Evolutionary conservation across 1,140 invertebrate genomes (phyloP), one percentile per base, ranked within the genome.

Genomic region (Drosophila parabipectinata): DNA sequence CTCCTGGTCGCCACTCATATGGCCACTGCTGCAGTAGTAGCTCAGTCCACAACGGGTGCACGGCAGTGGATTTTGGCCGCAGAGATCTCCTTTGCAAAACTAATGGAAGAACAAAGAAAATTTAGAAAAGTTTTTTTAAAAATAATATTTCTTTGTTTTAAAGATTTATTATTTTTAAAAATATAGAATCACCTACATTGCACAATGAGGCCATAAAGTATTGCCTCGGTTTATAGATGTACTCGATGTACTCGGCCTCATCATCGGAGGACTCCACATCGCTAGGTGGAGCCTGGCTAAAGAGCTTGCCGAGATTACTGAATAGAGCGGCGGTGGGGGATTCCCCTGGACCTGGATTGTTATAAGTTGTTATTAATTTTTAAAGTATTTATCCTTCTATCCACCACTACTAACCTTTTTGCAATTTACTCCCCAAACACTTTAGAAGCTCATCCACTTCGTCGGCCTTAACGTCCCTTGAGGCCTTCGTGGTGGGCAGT

Each of bases 41-140:
- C 93, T 91, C 91, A 94, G 92, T 14, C 90, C 81, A 67, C 94
- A 95, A 47, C 69, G 79, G 44, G 90, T 84, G 41, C 93, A 94
- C 0, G 62, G 63, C 3, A 92, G 41, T 4, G 44, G 21, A 32
- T 54, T 52, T 12, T 48, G 57, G 3, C 64, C 60, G 30, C 66
- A 88, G 9, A 91, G 45, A 68, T 91, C 90, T 32, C n/a, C 30
- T 45, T 88, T 91, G 50, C 90, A 92, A 10, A 79, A 57, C 91
- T 90, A 4, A 12, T 44, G 41, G 14, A 41, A 41, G 26, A 28
- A 41, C 14, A 41, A 41, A 41, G 12, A 41, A 41, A n/a, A 14
- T 14, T 41, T 41, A 5, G 4, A n/a, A n/a, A n/a, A 41, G 14
- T 7, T 32, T 7, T 41, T 15, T 41, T 41, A n/a, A 44, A 44